These are phyloP conservation scores for Drosophila longiperda DNA, from an alignment of 2,888 invertebrate species.

Conservation along the genomic window DNA sequence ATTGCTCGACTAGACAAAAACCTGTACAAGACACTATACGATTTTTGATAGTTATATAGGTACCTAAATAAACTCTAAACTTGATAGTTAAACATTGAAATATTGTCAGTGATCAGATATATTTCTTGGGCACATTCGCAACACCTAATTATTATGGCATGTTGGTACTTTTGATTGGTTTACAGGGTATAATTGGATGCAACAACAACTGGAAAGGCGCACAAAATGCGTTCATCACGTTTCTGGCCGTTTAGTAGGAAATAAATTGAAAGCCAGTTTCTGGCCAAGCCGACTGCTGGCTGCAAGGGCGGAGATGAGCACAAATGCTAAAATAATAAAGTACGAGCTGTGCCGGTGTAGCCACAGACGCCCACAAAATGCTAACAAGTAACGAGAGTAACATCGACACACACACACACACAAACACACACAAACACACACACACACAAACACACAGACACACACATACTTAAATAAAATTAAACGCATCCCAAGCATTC, in stretches of 20 bases:
- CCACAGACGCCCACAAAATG: conserved; percentile 69
- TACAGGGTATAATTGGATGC: conserved; percentile 26
- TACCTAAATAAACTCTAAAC: background rate
- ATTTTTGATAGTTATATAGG: too few species aligned
- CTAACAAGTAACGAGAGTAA: conserved; percentile 65
- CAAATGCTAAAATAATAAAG: conserved; percentile 49
- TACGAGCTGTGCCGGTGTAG: conserved; percentile 37
- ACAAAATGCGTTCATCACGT: conserved; percentile 75
- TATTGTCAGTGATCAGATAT: background rate
- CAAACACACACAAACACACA: conserved; percentile 3
- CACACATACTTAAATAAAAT: background rate
- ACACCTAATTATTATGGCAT: background rate
- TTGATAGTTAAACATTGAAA: background rate
- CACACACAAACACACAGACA: background rate
- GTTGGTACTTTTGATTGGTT: background rate
- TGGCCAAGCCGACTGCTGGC: conserved; percentile 13
- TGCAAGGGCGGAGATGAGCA: conserved; percentile 24
- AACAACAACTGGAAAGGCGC: conserved; percentile 10
- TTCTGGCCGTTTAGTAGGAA: conserved; percentile 64
- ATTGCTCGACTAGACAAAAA: background rate
- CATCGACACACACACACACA: conserved; percentile 14
- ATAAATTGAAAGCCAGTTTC: conserved; percentile 56
- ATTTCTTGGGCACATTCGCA: background rate
- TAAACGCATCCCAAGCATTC: conserved; percentile 31
- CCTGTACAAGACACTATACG: background rate